Conservation (phyloP, 2,113 vertebrate species). For the Sinocyclocheilus grahami region DNA sequence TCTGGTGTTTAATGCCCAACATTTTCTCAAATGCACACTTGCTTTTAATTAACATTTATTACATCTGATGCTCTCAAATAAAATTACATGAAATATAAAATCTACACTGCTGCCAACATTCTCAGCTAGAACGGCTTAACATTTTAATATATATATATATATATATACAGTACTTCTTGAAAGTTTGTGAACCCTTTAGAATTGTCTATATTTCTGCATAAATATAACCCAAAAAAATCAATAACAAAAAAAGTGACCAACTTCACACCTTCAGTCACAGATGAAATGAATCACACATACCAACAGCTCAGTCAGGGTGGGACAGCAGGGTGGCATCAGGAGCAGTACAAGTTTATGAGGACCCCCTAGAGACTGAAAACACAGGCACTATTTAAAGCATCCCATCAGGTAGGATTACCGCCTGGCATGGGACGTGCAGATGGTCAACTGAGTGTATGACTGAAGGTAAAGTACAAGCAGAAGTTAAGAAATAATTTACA, state of each 20-base stretch:
- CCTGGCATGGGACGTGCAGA: neutral
- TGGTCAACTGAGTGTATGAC: neutral
- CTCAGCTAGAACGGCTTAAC: neutral
- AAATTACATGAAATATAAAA: neutral
- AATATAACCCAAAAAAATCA: too few species aligned
- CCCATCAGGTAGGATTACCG: neutral
- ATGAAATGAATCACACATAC: neutral
- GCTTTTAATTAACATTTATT: conserved; percentile 7
- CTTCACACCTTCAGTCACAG: neutral
- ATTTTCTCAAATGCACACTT: neutral
- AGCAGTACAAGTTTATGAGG: neutral
- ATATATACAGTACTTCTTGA: too few species aligned
- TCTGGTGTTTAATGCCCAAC: neutral
- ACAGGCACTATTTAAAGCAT: conserved; percentile 26
- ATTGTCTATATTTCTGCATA: too few species aligned
- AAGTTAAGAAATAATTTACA: too few species aligned
- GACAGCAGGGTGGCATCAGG: neutral
- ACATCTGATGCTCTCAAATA: neutral
- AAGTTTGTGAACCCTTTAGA: too few species aligned
- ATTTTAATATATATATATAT: too few species aligned
- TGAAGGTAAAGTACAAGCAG: neutral
- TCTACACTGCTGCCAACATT: neutral
- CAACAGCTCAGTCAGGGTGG: neutral
- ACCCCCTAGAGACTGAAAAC: neutral
- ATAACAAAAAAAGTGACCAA: neutral